Evolutionary conservation across 2,113 vertebrate species (phyloP).

Genomic region (Xiphias gladius): DNA sequence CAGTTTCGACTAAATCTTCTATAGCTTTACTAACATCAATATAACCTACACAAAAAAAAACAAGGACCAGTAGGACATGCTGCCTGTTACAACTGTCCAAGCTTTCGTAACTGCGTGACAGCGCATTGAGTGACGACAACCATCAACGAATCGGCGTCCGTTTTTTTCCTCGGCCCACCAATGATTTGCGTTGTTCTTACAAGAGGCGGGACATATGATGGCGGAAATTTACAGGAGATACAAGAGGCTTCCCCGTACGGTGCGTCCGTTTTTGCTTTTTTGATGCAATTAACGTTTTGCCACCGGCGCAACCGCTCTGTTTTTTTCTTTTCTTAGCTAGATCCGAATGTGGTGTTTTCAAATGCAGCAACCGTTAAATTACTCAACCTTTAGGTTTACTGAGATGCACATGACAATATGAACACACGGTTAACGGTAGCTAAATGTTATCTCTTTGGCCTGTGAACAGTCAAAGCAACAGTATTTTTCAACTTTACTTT

Average conservation of each 20-base stretch:
- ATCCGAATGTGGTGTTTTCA: too few relatives aligned
- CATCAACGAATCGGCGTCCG: slow-evolving; percentile 32
- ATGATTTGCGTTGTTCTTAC: slow-evolving; percentile 5
- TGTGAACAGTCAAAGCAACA: too few relatives aligned
- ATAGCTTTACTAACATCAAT: fast-evolving
- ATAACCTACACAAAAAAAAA: slow-evolving; percentile 5
- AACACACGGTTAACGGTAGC: too few relatives aligned
- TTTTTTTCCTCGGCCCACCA: slow-evolving; percentile 10
- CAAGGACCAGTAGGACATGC: not conserved
- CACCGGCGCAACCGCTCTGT: too few relatives aligned
- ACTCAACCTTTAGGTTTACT: too few relatives aligned
- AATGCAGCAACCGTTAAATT: too few relatives aligned
- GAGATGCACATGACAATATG: too few relatives aligned
- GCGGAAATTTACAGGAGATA: not conserved
- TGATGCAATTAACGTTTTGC: not conserved
- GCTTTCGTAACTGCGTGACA: slow-evolving; percentile 23
- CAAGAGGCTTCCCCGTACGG: not conserved
- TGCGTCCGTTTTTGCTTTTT: slow-evolving; percentile 17
- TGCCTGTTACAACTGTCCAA: not conserved
- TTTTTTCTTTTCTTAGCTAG: too few relatives aligned
- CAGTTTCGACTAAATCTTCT: fast-evolving
- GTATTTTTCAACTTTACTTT: too few relatives aligned
- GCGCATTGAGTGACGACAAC: not conserved
- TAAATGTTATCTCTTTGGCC: too few relatives aligned
- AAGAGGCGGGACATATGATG: slow-evolving; percentile 21